These are phyloP conservation scores for Papilio protenor DNA, from an alignment of 2,888 invertebrate species.

Conservation along the genomic window DNA sequence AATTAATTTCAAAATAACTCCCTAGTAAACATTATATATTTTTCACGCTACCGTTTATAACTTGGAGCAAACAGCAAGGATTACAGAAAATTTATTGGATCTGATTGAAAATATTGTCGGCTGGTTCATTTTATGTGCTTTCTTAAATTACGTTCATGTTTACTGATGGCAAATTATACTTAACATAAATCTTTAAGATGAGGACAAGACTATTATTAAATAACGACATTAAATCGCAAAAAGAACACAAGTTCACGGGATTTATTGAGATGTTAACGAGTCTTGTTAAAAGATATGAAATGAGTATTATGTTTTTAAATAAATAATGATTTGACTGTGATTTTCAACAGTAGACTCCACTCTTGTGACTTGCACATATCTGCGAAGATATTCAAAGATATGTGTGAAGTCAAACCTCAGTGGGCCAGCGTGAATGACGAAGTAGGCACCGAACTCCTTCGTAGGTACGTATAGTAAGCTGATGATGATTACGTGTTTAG, in stretches of 20 bases:
- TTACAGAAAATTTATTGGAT: conserved; percentile 58
- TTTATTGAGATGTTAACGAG: conserved; percentile 38
- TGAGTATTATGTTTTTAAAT: too few species aligned
- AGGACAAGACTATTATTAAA: conserved; percentile 35
- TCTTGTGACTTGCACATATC: too few species aligned
- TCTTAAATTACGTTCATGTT: conserved; percentile 64
- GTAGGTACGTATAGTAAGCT: too few species aligned
- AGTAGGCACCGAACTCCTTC: too few species aligned
- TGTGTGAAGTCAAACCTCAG: too few species aligned
- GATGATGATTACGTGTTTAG: too few species aligned
- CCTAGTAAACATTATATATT: background rate
- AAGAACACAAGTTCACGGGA: background rate
- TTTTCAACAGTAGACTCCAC: background rate
- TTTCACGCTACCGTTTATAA: conserved; percentile 46
- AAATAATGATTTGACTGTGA: background rate
- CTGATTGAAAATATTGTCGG: conserved; percentile 72
- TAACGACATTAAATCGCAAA: conserved; percentile 33
- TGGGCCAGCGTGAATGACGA: too few species aligned
- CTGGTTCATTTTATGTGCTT: conserved; percentile 69
- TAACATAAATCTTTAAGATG: conserved; percentile 56
- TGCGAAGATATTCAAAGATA: too few species aligned
- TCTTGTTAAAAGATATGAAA: background rate
- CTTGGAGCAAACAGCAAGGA: conserved; percentile 53
- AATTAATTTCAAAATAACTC: background rate
- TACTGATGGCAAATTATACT: conserved; percentile 61